Percentiles rank a stretch among this genome's conserved stretches.
Conservation (phyloP, 2,113 vertebrate genomes). For the Bettongia penicillata region DNA sequence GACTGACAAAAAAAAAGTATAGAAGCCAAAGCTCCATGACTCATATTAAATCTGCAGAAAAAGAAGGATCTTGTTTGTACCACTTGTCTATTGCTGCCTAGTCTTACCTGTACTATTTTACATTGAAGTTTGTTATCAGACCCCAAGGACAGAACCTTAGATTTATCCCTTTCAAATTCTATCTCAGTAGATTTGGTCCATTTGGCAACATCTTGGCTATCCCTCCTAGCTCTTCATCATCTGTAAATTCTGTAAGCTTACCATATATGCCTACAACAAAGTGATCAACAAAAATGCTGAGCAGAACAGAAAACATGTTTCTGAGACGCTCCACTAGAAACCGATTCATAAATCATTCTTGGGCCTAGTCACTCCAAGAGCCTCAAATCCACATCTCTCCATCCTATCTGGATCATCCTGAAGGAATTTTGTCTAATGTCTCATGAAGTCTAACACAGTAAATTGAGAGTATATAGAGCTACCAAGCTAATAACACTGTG, state of each 20-base stretch:
- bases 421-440: background rate
- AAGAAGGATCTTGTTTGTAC: background rate
- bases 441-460: background rate
- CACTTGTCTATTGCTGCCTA: background rate
- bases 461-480: background rate
- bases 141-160: background rate
- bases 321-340: background rate
- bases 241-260: background rate
- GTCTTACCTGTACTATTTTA: background rate
- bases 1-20: background rate
- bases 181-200: background rate
- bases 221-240: background rate
- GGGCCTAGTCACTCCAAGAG: background rate
- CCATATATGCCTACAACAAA: background rate
- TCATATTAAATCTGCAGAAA: background rate
- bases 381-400: background rate
- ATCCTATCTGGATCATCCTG: background rate
- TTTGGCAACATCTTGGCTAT: background rate
- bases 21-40: background rate
- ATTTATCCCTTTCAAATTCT: background rate
- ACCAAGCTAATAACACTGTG: background rate
- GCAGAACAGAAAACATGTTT: background rate
- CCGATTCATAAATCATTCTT: background rate
- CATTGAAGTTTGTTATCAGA: background rate
- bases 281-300: background rate